These are phyloP conservation scores for Aphelenchoides besseyi DNA, from an alignment of 1,140 invertebrate species.

Conservation along the genomic window DNA sequence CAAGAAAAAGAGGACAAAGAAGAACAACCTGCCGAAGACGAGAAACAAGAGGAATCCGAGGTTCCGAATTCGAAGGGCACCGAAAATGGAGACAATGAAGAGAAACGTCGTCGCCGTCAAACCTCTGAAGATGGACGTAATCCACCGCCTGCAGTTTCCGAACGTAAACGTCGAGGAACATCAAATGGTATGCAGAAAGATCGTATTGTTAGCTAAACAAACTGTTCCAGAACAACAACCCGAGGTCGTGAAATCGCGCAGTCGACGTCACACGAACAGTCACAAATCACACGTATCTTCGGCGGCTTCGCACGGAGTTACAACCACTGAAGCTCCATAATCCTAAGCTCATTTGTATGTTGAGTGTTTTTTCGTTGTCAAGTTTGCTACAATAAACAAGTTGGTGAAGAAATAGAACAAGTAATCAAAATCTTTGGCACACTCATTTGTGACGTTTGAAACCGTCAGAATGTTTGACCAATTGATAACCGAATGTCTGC, in stretches of 20 bases:
- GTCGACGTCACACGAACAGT: slow-evolving; percentile 11
- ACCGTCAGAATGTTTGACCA: too few relatives aligned
- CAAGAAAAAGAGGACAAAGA: slow-evolving; percentile 10
- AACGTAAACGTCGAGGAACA: background rate
- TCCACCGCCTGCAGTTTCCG: slow-evolving; percentile 1
- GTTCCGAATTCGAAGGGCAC: background rate
- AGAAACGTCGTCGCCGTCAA: background rate
- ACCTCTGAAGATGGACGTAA: background rate
- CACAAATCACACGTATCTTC: slow-evolving; percentile 1
- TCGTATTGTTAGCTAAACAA: background rate
- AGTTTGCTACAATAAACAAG: background rate
- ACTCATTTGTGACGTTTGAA: background rate
- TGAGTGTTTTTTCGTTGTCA: background rate
- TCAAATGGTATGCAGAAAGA: background rate
- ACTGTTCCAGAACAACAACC: slow-evolving; percentile 6
- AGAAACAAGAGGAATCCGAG: slow-evolving; percentile 3
- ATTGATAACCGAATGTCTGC: too few relatives aligned
- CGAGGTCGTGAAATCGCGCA: slow-evolving; percentile 2
- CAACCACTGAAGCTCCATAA: background rate
- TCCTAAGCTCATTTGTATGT: background rate
- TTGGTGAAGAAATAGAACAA: too few relatives aligned
- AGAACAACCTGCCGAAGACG: background rate
- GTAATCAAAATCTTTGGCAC: too few relatives aligned
- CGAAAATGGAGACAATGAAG: background rate
- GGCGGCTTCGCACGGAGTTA: background rate